Base-by-base conservation (phyloP, 1,140 invertebrate species). In the Potamilus streckersoni region DNA sequence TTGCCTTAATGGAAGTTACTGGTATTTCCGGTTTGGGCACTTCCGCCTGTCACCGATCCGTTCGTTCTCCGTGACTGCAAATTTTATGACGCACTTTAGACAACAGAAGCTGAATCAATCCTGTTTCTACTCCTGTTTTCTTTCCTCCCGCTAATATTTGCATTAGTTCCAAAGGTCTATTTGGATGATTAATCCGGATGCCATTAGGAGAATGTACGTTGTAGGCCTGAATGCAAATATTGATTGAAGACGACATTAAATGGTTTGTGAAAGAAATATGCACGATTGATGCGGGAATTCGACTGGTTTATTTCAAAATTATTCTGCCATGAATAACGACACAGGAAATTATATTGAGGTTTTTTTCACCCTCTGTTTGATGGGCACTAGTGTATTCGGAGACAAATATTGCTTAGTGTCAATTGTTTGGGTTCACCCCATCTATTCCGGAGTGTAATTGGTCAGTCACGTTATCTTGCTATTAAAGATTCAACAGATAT, bases 1-100 rank as follows among this genome's bases (percentile, higher is more conserved):
- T 77, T 77, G 69, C 75, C 64, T 77, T 77, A 77, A 77, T 77
- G 75, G 75, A 77, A 77, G 75, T 77, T 72, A 77, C 75, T 77
- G 69, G 75, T 77, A 71, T 77, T 57, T 77, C 75, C 75, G 69
- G 69, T 62, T 62, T 65, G 56, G 55, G 62, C 38, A 63, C 64
- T 77, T 77, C 75, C 75, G 75, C 70, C 69, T 77, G 75, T 77
- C 75, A 77, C 58, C 64, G 23, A 69, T 68, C 68, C 66, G 65
- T 61, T 69, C 64, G 56, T 27, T 66, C 69, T 77, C 70, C 75
- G 75, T 77, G 75, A 71, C 75, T 67, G n/a, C 62, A 59, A 77
- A 72, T 72, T 69, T 66, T 77, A 66, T 72, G 75, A 72, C 69
- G 72, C 75, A 60, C 68, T 77, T 77, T 77, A 59, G 62, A 64